phyloP scores from a whole-genome alignment of 2,888 invertebrate genomes.

The Drosophila falleni region DNA sequence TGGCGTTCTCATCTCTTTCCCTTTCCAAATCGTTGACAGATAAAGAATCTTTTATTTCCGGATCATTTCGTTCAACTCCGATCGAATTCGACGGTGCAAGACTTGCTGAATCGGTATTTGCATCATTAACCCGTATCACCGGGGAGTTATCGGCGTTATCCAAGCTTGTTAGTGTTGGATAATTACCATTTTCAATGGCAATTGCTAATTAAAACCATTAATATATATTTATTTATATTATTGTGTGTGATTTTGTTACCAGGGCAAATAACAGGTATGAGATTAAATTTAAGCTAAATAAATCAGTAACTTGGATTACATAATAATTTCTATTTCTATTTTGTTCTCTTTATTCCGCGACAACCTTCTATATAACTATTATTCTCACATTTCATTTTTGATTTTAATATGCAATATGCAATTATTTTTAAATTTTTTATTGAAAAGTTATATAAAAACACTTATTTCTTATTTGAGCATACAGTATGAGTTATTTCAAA shows the following conservation, averaged over 20 bases:
- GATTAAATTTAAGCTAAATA: too few relatives aligned
- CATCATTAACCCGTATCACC: constrained; percentile 33
- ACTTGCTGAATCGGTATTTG: constrained; percentile 30
- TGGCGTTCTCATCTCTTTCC: constrained; percentile 46
- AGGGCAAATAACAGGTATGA: background rate
- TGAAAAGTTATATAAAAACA: too few relatives aligned
- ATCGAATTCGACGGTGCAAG: constrained; percentile 22
- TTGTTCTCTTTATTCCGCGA: background rate
- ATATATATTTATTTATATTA: constrained; percentile 1
- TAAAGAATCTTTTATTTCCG: constrained; percentile 28
- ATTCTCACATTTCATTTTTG: too few relatives aligned
- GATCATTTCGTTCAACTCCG: constrained; percentile 19
- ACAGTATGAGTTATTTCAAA: too few relatives aligned
- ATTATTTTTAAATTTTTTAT: too few relatives aligned
- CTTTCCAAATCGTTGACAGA: constrained; percentile 17
- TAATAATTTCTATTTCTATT: background rate
- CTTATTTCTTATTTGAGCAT: too few relatives aligned
- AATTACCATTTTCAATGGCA: constrained; percentile 74
- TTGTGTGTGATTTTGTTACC: background rate
- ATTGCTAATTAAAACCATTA: constrained; percentile 61
- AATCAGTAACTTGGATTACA: background rate
- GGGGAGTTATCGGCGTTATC: constrained; percentile 54
- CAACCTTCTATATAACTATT: too few relatives aligned
- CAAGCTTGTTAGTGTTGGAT: constrained; percentile 67
- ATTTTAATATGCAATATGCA: too few relatives aligned